Percentiles rank a stretch among this genome's conserved stretches.
Evolutionary conservation across 2,113 vertebrate species (phyloP).

Genomic region (Hippocampus zosterae): DNA sequence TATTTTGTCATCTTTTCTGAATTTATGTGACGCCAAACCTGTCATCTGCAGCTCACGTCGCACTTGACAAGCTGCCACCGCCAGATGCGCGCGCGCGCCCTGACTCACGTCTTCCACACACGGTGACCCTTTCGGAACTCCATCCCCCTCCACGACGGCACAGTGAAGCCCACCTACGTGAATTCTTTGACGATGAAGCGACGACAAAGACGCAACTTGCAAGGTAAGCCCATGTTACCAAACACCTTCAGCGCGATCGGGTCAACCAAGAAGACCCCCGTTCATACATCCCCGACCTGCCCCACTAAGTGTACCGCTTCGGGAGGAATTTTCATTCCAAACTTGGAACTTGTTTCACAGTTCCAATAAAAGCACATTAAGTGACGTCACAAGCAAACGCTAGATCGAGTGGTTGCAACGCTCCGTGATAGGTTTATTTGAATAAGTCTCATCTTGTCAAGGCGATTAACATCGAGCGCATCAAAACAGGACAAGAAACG

Average conservation of each 20-base stretch:
- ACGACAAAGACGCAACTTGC: too few relatives aligned
- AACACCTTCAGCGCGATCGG: background rate
- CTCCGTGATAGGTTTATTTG: background rate
- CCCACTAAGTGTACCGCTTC: background rate
- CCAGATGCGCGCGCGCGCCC: conserved; percentile 19
- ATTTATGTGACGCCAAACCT: background rate
- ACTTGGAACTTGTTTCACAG: background rate
- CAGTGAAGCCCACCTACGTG: too few relatives aligned
- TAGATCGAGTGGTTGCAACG: background rate
- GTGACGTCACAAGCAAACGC: background rate
- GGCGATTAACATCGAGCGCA: background rate
- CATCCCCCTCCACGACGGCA: background rate
- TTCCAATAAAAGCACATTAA: too few relatives aligned
- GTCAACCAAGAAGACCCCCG: too few relatives aligned
- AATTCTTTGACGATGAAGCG: background rate
- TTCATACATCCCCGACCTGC: background rate
- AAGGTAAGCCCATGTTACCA: background rate
- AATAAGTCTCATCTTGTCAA: background rate
- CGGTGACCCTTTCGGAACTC: background rate
- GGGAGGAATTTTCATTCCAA: background rate
- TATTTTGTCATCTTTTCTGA: too few relatives aligned
- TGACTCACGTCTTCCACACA: conserved; percentile 21
- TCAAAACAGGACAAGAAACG: background rate
- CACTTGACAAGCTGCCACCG: conserved; percentile 8
- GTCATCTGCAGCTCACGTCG: conserved; percentile 52